Evolutionary conservation across 1,140 invertebrate species (phyloP), one percentile per base, ranked within the genome.

Genomic region (Drosophila sproati): DNA sequence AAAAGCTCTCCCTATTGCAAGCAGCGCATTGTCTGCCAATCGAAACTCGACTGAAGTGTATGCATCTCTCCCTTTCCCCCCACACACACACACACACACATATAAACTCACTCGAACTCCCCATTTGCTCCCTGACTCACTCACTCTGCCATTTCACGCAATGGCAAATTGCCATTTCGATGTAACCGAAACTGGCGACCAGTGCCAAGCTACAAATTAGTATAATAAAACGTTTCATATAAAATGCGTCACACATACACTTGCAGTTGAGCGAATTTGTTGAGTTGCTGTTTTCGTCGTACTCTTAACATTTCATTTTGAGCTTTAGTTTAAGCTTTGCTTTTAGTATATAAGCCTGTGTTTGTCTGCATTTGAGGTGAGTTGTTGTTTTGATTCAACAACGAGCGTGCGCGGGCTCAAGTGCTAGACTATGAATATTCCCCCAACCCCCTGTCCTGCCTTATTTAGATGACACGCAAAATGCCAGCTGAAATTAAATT

Each of bases 201-300:
- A 91, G 74, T 74, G 72, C 80, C 78, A 81, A 72, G 80, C 78
- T 91, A 91, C 89, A 91, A 91, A 91, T 91, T 91, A 91, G 89
- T 87, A 77, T 88, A 91, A 91, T 91, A 91, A 91, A 91, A 91
- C 89, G 89, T 91, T 91, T 91, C 90, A 91, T 91, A 91, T 91
- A 91, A 91, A 91, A 90, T 78, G 74, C 73, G 68, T 68, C 45
- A 51, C 41, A 28, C 5, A 74, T 31, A 45, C 62, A 55, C 31
- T 48, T 47, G 55, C 32, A 50, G 51, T 20, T 60, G 50, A n/a
- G 20, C 20, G 20, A 20, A 20, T 20, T 20, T 20, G 20, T 20
- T 20, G 20, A 20, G 20, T 20, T 20, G 20, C 20, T 20, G 20
- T 20, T 20, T 20, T 20, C 20, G 1, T 20, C 20, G 20, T 20